Evolutionary conservation across 2,888 invertebrate species (phyloP), one percentile per base, ranked within the genome.

Genomic region (Epinotia ramella): DNA sequence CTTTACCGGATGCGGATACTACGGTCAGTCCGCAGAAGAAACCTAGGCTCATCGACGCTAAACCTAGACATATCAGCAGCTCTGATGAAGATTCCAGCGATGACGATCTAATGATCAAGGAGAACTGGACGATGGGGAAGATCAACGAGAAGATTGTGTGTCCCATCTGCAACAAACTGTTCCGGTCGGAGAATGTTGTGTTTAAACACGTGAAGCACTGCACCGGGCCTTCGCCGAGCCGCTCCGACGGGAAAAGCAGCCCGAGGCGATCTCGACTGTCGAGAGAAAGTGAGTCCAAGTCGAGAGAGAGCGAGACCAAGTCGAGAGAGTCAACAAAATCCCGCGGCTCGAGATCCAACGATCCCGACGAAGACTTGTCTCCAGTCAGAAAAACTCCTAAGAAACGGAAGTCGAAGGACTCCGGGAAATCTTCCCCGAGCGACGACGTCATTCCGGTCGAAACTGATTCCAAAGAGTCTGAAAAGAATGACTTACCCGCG

Each of bases 111-210:
- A 85, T 90, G 11, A 83, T 93, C 7, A 88, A 87, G 83, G 93
- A 92, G 85, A 94, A 94, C 82, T 94, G 94, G 94, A 94, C 94
- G 2, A 93, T 94, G 93, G 94, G 94, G n/a, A 94, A 94, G 87
- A 94, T 94, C 63, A 93, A 94, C 81, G 94, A 94, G 81, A 93
- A 94, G 77, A 94, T 95, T 62, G 89, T 94, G 24, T 95, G 95
- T 78, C 95, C 95, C 12, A 94, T 95, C 77, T 95, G 95, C 77
- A 89, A 88, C 78, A 95, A 95, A 84, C 82, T 94, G 24, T 95
- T 95, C 81, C 87, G 95, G 78, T 93, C 94, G 33, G 94, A 94
- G 83, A 94, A 94, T 78, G 94, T 95, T 40, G 93, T 95, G 60
- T 93, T 94, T 77, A 95, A 95, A 86, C 95, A 95, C 77, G 95